Conservation (phyloP, 2,888 invertebrate genomes). For the Ommatoiulus sabulosus region DNA sequence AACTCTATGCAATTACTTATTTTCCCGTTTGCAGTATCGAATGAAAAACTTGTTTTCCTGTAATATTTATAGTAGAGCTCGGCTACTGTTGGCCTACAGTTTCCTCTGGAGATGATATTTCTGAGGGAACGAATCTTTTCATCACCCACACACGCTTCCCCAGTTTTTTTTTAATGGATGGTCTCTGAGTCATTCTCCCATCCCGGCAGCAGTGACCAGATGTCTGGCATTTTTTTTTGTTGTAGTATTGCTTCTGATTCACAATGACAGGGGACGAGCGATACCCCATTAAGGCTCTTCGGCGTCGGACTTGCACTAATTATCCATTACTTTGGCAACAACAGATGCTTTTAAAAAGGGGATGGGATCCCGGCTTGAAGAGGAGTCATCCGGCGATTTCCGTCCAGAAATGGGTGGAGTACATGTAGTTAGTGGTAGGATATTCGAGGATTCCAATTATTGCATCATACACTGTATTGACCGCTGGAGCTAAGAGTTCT, state of each 20-base stretch:
- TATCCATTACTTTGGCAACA: slow-evolving; percentile 36
- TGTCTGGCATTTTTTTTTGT: slow-evolving; percentile 7
- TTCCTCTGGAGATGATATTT: slow-evolving; percentile 24
- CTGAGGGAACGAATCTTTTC: not conserved
- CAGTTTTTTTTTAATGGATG: not conserved
- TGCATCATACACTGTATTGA: not conserved
- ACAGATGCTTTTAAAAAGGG: slow-evolving; percentile 36
- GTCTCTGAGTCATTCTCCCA: not conserved
- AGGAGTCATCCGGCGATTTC: not conserved
- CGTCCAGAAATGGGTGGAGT: slow-evolving; percentile 21
- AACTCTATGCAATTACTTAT: slow-evolving; percentile 2
- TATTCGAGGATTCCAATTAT: not conserved
- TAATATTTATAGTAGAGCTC: not conserved
- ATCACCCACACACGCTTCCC: slow-evolving; percentile 22
- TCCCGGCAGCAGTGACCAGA: slow-evolving; percentile 3
- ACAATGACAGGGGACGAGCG: not conserved
- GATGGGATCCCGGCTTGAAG: not conserved
- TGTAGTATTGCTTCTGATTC: not conserved
- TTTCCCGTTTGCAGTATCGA: slow-evolving; percentile 16
- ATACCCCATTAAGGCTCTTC: slow-evolving; percentile 15
- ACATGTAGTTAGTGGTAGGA: slow-evolving; percentile 4
- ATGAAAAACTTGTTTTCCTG: slow-evolving; percentile 6
- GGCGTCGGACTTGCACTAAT: slow-evolving; percentile 36
- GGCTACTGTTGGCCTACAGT: not conserved
- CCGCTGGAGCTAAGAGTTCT: not conserved